Conservation (phyloP, 2,113 vertebrate species). For the Calypte anna region DNA sequence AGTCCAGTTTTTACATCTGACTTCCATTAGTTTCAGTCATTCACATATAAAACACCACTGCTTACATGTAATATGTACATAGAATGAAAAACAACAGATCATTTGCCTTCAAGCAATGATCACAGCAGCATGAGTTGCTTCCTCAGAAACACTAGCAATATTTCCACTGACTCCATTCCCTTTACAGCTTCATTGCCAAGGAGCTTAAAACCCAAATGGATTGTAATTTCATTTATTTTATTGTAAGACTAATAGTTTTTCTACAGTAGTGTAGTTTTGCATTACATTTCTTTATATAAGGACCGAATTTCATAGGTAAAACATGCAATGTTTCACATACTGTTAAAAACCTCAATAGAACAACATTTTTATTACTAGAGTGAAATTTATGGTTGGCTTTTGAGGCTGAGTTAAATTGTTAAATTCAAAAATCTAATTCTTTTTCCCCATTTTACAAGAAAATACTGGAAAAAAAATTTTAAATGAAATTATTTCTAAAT, state of each 20-base stretch:
- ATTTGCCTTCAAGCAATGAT: neutral
- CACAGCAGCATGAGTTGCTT: neutral
- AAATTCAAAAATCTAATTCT: neutral
- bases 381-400: neutral
- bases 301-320: neutral
- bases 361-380: neutral
- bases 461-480: neutral
- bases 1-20: neutral
- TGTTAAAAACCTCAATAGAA: neutral
- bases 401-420: neutral
- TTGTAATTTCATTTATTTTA: neutral
- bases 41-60: neutral
- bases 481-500: neutral
- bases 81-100: neutral
- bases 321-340: neutral
- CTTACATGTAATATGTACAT: rapidly evolving
- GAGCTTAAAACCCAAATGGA: neutral
- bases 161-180: neutral
- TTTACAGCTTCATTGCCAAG: neutral
- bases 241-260: neutral
- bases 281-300: neutral
- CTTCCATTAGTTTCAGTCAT: neutral
- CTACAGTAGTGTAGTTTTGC: neutral
- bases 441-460: neutral
- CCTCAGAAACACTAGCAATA: neutral